phyloP scores from a whole-genome alignment of 2,113 vertebrate species.

The Callipepla squamata region DNA sequence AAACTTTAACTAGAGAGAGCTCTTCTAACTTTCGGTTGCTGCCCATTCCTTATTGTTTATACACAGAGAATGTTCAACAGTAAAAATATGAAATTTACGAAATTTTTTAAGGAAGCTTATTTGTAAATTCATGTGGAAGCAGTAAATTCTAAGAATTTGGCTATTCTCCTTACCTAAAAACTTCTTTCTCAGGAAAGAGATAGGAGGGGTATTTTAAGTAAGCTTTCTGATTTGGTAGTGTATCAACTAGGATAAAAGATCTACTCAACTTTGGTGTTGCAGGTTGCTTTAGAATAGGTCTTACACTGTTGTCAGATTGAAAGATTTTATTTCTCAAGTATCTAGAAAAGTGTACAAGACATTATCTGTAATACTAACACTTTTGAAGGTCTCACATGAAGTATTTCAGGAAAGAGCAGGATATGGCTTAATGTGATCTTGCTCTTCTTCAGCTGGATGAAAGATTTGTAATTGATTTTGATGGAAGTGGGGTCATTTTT shows the following conservation, averaged over 20 bases:
- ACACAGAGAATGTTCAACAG: background rate
- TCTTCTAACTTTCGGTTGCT: background rate
- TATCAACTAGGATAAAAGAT: background rate
- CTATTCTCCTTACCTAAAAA: background rate
- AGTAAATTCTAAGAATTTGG: background rate
- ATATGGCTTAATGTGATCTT: background rate
- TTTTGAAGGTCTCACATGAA: background rate
- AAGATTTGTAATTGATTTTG: background rate
- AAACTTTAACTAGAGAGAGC: background rate
- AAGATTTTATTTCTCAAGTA: constrained; percentile 3
- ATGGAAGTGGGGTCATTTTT: background rate
- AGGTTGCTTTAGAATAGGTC: background rate
- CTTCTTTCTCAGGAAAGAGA: background rate
- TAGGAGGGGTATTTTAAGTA: background rate
- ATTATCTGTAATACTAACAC: background rate
- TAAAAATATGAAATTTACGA: background rate
- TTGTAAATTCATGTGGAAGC: background rate
- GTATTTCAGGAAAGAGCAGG: background rate
- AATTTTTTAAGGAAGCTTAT: background rate
- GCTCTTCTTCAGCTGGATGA: background rate
- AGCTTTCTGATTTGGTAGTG: constrained; percentile 8
- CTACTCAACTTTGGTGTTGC: background rate
- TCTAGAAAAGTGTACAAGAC: background rate
- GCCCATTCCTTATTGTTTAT: background rate
- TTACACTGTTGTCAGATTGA: background rate